Evolutionary conservation across 2,113 vertebrate genomes (phyloP), one percentile per base, ranked within the genome.

Genomic region (Ictalurus punctatus): DNA sequence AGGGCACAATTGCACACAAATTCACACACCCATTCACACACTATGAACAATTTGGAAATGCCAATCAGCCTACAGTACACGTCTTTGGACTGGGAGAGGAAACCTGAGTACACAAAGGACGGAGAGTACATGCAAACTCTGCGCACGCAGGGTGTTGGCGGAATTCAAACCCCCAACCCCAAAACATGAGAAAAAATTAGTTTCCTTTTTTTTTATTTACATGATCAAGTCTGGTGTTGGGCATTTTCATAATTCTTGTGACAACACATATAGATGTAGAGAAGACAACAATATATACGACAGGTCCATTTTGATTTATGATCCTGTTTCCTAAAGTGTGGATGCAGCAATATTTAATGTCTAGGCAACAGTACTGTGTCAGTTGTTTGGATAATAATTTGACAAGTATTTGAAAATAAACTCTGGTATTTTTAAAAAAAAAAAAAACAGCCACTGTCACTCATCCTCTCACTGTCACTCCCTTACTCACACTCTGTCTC

Each of bases 251-350:
- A 69, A 25, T 73, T 37, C 84, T 86, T 13, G 30, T 63, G 40
- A 16, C 34, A 54, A n/a, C 44, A 54, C 52, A 85, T 54, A 4
- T 27, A 59, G 34, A 12, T 19, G 56, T 40, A 25, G 56, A 3
- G 19, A 86, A 86, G 56, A 48, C 85, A 79, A 61, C 56, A 78
- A 79, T 65, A 56, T 34, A 30, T 34, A 30, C 23, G 44, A 69
- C 67, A 37, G 48, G n/a, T 52, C 54, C 69, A 58, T 79, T 61
- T 84, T 84, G 73, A 79, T 86, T 86, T 48, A 86, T 86, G 85
- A 63, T 25, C 13, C 37, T n/a, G 23, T 44, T 86, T 61, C 14
- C 4, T 48, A 73, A 61, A n/a, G 8, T 86, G 56, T 63, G 56
- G 85, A 79, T 65, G 37, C 85, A 63, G 85, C 74, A 30, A 61